Evolutionary conservation across 2,888 invertebrate genomes (phyloP), one percentile per base, ranked within the genome.

Genomic region (Hyles lineata): DNA sequence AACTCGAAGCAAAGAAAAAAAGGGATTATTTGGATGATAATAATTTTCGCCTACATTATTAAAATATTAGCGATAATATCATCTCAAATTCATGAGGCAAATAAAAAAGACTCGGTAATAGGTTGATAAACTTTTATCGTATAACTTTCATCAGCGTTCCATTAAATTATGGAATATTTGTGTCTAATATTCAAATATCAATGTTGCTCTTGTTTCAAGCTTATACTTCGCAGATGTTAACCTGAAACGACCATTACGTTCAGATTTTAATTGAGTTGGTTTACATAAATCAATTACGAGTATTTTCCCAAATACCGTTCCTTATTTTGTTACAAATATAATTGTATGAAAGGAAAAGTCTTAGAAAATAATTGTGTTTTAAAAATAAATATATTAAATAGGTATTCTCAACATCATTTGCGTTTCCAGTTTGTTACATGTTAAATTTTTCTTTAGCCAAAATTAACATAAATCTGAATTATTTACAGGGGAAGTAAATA

Each of bases 121-220:
- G 58, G 67, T 58, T 59, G 67, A 58, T 72, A 72, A 58, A 72
- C 25, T 25, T 72, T 63, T 35, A 32, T 23, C 23, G 23, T 21
- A 25, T 62, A 59, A 9, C 67, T 29, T 63, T 50, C 50, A 35
- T 35, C 50, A 71, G 52, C 60, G 74, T 63, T 70, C 70, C 72
- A 72, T 74, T 72, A 74, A 21, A 73, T 29, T 70, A 55, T 75
- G 70, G 67, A 72, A 75, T 74, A 75, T 75, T 70, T 71, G 63
- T 72, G 74, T 73, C 72, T 70, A 63, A 58, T 70, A 73, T 73
- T 59, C 23, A 72, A 75, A 73, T 74, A 75, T 73, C 70, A 76
- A 78, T 71, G 71, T 70, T 69, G 70, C 67, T 55, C 70, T 43
- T 21, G 43, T 50, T 43, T 73, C 21, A 17, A 72, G 71, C 70